A percentile compares a stretch with the other conserved stretches of the same genome.
These are phyloP conservation scores for Endomychus coccineus DNA, from an alignment of 2,888 invertebrate genomes.

Conservation along the genomic window DNA sequence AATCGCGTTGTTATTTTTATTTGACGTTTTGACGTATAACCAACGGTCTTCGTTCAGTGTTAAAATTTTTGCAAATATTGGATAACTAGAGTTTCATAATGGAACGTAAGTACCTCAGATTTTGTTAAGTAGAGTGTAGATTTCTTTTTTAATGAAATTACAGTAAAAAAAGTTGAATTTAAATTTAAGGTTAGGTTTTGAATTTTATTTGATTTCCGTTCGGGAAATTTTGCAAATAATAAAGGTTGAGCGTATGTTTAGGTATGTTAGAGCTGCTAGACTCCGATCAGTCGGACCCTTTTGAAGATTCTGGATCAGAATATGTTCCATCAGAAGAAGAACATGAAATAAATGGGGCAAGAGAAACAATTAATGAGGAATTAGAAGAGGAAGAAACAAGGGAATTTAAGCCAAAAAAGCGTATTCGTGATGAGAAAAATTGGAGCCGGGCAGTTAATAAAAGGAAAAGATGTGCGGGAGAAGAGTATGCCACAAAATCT, in stretches of 20 bases:
- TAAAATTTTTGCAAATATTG: too few species aligned
- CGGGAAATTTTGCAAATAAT: too few species aligned
- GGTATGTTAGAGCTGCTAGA: constrained; percentile 1
- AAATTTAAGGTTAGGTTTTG: too few species aligned
- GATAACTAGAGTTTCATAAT: too few species aligned
- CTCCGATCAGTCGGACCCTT: constrained; percentile 1
- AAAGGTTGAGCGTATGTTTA: too few species aligned
- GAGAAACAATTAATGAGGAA: background rate
- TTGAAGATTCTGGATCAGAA: constrained; percentile 5
- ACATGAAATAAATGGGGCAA: background rate
- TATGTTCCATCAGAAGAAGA: constrained; percentile 2
- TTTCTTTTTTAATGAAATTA: too few species aligned
- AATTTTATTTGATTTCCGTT: too few species aligned
- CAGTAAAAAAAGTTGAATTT: too few species aligned
- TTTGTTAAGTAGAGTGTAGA: too few species aligned
- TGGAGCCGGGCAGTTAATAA: constrained; percentile 2
- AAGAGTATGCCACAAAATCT: constrained; percentile 3
- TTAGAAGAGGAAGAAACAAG: background rate
- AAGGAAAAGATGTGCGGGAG: constrained; percentile 7
- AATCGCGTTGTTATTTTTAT: constrained; percentile 1
- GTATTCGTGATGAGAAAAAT: constrained; percentile 4
- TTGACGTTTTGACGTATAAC: background rate
- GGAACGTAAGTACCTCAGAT: too few species aligned
- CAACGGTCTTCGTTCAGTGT: too few species aligned
- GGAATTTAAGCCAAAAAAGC: constrained; percentile 4